Conservation (phyloP, 2,113 vertebrate genomes). For the Chamaetylas fuelleborni region DNA sequence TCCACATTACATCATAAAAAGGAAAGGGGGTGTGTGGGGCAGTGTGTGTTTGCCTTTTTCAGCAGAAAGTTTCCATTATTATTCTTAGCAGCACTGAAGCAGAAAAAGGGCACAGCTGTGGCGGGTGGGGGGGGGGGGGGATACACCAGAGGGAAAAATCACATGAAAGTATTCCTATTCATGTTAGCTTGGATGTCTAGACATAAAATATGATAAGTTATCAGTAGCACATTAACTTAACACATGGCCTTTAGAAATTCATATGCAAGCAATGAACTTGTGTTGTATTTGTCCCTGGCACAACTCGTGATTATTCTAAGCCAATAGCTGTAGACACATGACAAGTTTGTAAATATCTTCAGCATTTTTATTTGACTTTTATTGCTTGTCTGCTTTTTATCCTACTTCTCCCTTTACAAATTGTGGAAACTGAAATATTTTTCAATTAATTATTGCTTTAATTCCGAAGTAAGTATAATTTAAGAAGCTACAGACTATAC, state of each 20-base stretch:
- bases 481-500: not conserved
- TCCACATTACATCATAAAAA: not conserved
- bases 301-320: not conserved
- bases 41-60: not conserved
- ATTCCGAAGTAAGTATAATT: not conserved
- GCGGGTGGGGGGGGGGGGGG: no score
- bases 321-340: not conserved
- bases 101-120: not conserved
- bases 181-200: constrained; percentile 20
- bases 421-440: not conserved
- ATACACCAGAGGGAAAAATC: not conserved
- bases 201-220: constrained; percentile 41
- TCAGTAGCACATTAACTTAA: not conserved
- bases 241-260: not conserved
- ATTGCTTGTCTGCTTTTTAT: not conserved
- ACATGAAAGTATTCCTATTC: not conserved
- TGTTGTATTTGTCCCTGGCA: constrained; percentile 24
- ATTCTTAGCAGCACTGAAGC: not conserved
- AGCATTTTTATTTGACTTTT: constrained; percentile 6
- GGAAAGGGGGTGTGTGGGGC: fast-evolving
- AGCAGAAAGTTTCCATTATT: not conserved
- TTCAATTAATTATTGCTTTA: not conserved
- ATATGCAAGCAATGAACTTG: not conserved
- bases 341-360: constrained; percentile 10
- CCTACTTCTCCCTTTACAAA: not conserved